A percentile compares a stretch with the other conserved stretches of the same genome.
Conservation (phyloP, 2,888 invertebrate species). For the Nemurella pictetii region DNA sequence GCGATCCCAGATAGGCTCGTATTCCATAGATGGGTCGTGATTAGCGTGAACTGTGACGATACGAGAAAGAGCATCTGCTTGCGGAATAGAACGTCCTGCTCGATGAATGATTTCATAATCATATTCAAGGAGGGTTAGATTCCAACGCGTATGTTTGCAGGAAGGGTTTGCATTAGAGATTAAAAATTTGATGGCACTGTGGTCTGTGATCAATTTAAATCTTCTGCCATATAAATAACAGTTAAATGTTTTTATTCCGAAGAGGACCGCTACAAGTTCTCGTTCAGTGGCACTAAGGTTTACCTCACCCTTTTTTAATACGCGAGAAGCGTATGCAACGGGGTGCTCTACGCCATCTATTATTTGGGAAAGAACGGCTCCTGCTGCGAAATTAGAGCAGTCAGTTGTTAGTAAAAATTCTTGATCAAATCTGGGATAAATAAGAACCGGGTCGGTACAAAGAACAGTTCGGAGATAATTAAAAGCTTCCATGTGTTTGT, state of each 20-base stretch:
- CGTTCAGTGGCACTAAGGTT: neutral
- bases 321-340: neutral
- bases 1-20: neutral
- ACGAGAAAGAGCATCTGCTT: neutral
- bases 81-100: neutral
- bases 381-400: neutral
- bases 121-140: neutral
- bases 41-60: neutral
- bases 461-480: neutral
- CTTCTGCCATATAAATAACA: neutral
- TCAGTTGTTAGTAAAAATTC: neutral
- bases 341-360: neutral
- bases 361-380: neutral
- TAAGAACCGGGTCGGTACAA: neutral
- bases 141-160: neutral
- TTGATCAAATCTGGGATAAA: neutral
- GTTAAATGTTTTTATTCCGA: neutral
- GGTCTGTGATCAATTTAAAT: neutral
- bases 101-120: neutral
- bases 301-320: neutral
- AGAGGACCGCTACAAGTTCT: neutral
- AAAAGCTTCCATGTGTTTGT: slow-evolving; percentile 26
- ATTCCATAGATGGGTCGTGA: neutral
- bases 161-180: neutral
- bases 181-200: neutral